phyloP scores from a whole-genome alignment of 2,888 invertebrate genomes.

The Spodoptera littoralis region DNA sequence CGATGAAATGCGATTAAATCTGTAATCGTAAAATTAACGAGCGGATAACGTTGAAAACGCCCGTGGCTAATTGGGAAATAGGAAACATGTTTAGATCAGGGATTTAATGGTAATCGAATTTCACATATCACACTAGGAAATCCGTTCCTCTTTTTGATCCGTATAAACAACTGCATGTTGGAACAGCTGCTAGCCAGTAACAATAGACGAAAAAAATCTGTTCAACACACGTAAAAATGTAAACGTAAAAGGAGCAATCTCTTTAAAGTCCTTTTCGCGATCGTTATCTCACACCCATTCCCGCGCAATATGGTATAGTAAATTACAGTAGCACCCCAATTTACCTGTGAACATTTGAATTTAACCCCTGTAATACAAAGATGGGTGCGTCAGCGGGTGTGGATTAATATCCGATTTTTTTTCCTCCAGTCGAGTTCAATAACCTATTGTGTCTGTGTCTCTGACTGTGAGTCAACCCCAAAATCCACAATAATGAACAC shows the following conservation, averaged over 20 bases:
- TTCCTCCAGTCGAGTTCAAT: slow-evolving; percentile 59
- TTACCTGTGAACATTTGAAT: slow-evolving; percentile 53
- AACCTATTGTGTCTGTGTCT: slow-evolving; percentile 54
- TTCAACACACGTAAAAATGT: slow-evolving; percentile 13
- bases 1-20: slow-evolving; percentile 24
- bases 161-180: background rate
- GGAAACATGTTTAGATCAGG: background rate
- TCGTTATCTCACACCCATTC: slow-evolving; percentile 32
- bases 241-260: slow-evolving; percentile 28
- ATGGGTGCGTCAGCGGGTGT: slow-evolving; percentile 55
- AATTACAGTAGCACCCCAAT: slow-evolving; percentile 47
- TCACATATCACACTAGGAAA: background rate
- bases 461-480: slow-evolving; percentile 63
- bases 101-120: background rate
- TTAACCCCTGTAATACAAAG: slow-evolving; percentile 48
- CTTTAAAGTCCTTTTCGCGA: slow-evolving; percentile 15
- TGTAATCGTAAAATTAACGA: slow-evolving; percentile 4
- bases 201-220: slow-evolving; percentile 19
- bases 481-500: slow-evolving; percentile 60
- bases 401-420: slow-evolving; percentile 52
- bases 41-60: background rate
- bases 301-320: slow-evolving; percentile 35
- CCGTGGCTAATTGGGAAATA: background rate
- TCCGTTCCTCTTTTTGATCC: slow-evolving; percentile 2
- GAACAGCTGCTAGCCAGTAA: slow-evolving; percentile 33